These are phyloP conservation scores for Cepphus grylle DNA, from an alignment of 2,113 vertebrate genomes.

Conservation along the genomic window DNA sequence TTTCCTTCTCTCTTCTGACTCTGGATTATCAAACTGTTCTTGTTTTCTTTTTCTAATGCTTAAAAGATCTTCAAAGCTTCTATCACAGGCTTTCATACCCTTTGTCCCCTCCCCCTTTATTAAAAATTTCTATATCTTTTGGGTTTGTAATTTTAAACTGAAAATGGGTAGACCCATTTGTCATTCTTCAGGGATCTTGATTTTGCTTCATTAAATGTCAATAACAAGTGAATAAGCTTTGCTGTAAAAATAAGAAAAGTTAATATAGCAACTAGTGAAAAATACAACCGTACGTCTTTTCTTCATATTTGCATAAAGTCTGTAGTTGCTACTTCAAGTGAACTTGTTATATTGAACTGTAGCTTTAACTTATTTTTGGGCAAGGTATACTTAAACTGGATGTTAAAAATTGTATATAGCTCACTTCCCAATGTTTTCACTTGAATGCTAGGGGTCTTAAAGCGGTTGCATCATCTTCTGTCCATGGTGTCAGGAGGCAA, in stretches of 20 bases:
- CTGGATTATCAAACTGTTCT: not conserved
- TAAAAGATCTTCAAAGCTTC: not conserved
- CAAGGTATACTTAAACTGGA: not conserved
- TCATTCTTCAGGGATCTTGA: not conserved
- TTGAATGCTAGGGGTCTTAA: not conserved
- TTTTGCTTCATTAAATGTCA: not conserved
- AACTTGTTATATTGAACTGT: not conserved
- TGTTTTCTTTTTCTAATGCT: not conserved
- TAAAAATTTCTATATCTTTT: not conserved
- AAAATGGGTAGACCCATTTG: not conserved
- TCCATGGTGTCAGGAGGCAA: not conserved
- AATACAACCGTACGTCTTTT: not conserved
- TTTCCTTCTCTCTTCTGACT: not conserved
- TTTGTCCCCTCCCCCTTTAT: not conserved
- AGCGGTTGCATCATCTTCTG: not conserved
- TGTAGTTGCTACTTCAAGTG: not conserved
- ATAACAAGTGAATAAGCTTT: not conserved
- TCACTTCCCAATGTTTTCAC: not conserved
- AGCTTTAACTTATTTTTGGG: not conserved
- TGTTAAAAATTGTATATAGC: not conserved
- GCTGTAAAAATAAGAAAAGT: not conserved
- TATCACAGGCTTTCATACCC: not conserved
- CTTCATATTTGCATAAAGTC: not conserved
- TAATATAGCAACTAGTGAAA: not conserved
- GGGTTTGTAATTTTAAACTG: not conserved